Evolutionary conservation across 2,888 invertebrate genomes (phyloP), one percentile per base, ranked within the genome.

Genomic region (Sturmia bella): DNA sequence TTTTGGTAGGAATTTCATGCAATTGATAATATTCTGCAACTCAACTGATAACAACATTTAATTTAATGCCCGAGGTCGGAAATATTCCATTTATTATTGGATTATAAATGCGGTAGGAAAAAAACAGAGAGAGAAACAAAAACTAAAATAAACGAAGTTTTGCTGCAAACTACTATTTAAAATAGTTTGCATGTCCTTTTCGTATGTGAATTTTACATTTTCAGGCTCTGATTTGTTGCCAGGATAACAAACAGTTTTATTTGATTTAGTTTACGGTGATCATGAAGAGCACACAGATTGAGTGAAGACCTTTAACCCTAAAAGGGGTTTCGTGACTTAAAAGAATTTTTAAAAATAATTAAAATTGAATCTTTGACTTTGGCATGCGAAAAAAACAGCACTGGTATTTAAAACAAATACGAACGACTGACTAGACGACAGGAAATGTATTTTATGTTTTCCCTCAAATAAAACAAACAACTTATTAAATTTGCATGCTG

Each of bases 31-130:
- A 89, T 90, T 89, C 90, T 90, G 91, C 90, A 89, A 87, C 87
- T 88, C 88, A 87, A 86, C 90, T 89, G 90, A 90, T 90, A 90
- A 90, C 90, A 89, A 90, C 90, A 89, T 91, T 90, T 90, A 90
- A 90, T 91, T 90, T 90, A 90, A 90, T 90, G 91, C 90, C 91
- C 90, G 90, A 90, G 90, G 90, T 90, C 91, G 91, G 90, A 89
- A 91, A 89, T 89, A 91, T 91, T 90, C 89, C 91, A 90, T 90
- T 91, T 90, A 90, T 90, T 91, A 91, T 90, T 90, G 91, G 90
- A 90, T 90, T 90, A 90, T 75, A 75, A 70, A 70, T 82, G 82
- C 82, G 82, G 78, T 72, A 69, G 15, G 19, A 48, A 45, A 70
- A 45, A 48, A 59, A 39, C 52, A 63, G 48, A 43, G 59, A 37